Evolutionary conservation across 2,113 vertebrate genomes (phyloP), one percentile per base, ranked within the genome.

Genomic region (Thryonomys swinderianus): DNA sequence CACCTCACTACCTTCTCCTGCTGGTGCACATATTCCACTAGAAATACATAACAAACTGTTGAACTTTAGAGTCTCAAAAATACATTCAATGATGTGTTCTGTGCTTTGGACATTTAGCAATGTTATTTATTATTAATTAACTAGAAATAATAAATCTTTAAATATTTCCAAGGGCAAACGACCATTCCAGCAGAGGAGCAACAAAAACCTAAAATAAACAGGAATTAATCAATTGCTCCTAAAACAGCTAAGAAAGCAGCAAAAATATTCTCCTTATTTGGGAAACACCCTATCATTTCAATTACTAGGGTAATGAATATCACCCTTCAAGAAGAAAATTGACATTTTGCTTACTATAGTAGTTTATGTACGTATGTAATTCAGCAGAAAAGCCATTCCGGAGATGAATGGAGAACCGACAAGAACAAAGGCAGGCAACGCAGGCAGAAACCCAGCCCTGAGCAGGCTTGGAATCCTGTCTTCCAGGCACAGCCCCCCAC

Each of bases 391-490:
- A 92, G 40, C 37, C 48, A 57, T 53, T 69, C 40, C 62, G 91
- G 64, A 71, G 69, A 73, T 59, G 55, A 86, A 32, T 61, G 62
- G 45, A 86, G 25, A 74, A 42, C 34, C 51, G 83, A 84, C 62
- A 86, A 71, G 91, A 95, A 96, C 88, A 88, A 96, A 96, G 78
- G 61, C 32, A 82, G 42, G 9, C 30, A 12, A 40, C 23, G 5
- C 74, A 37, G 6, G 53, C 23, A 34, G 67, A 93, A 74, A 76
- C 32, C 14, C 57, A 95, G 45, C n/a, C 34, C 71, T 32, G 94
- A 66, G 18, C 74, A 40, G 3, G 53, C 23, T 78, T 71, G 10
- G 53, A 51, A 51, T 71, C 34, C 12, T 64, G n/a, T 80, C 80
- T 88, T 69, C 62, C 2, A 1, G 62, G 69, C 40, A 88, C 80